Evolutionary conservation across 1,140 invertebrate genomes (phyloP).

Genomic region (Apis laboriosa): DNA sequence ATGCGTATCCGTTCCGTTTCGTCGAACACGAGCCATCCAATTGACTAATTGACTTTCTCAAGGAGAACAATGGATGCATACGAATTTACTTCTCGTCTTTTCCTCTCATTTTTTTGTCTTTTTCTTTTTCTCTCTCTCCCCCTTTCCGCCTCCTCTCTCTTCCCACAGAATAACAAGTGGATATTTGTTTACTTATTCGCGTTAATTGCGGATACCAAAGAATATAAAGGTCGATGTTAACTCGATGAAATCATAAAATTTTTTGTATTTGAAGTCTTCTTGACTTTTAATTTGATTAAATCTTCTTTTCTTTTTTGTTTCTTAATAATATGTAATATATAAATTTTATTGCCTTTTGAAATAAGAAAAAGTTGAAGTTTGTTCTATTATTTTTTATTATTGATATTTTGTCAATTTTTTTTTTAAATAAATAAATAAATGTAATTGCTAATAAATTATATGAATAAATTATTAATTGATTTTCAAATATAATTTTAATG

Average conservation of each 20-base stretch:
- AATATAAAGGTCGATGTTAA: background rate
- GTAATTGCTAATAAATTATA: no score
- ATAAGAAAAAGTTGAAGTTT: no score
- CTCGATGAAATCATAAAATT: constrained; percentile 19
- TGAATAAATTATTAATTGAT: no score
- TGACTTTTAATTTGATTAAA: no score
- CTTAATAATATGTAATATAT: no score
- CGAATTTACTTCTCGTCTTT: constrained; percentile 11
- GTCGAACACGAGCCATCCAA: constrained; percentile 16
- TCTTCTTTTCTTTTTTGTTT: background rate
- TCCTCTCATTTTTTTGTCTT: background rate
- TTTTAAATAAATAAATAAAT: no score
- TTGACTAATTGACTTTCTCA: constrained; percentile 51
- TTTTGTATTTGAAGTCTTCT: background rate
- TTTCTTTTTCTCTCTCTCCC: background rate
- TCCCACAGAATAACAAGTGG: background rate
- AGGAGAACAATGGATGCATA: constrained; percentile 36
- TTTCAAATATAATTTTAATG: no score
- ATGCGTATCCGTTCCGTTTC: constrained; percentile 15
- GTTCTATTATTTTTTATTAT: no score
- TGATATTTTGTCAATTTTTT: no score
- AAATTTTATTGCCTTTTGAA: no score
- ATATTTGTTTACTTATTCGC: background rate
- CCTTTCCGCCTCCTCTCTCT: background rate
- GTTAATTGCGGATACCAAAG: background rate